Evolutionary conservation across 2,113 vertebrate species (phyloP).

Genomic region (Gallinago paraguaiae): DNA sequence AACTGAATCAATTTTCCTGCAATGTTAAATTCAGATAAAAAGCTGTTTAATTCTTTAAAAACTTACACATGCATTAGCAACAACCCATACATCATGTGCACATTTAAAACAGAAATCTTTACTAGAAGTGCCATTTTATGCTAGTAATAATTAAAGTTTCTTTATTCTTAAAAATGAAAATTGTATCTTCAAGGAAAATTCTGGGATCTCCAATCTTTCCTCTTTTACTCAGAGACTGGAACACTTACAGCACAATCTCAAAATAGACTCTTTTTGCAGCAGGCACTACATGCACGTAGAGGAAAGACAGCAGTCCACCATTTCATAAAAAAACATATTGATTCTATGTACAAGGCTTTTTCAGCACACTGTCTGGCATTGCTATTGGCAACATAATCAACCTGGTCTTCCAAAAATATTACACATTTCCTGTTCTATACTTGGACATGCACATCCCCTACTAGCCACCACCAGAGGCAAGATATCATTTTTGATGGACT

Average conservation of each 20-base stretch:
- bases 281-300: rapidly evolving
- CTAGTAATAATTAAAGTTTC: neutral
- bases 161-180: neutral
- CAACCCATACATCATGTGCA: neutral
- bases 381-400: neutral
- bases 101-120: neutral
- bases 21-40: neutral
- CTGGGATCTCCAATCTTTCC: neutral
- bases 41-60: neutral
- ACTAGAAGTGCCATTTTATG: neutral
- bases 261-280: neutral
- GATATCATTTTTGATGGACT: neutral
- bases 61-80: neutral
- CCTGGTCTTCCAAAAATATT: neutral
- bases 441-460: neutral
- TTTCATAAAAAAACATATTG: neutral
- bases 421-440: neutral
- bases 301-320: neutral
- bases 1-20: neutral
- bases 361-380: neutral
- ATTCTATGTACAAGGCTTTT: neutral
- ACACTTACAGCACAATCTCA: neutral
- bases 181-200: neutral
- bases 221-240: neutral
- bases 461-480: neutral